Percentiles rank a stretch among this genome's conserved stretches.
Conservation (phyloP, 2,888 invertebrate genomes). For the Rhamphomyia laevipes region DNA sequence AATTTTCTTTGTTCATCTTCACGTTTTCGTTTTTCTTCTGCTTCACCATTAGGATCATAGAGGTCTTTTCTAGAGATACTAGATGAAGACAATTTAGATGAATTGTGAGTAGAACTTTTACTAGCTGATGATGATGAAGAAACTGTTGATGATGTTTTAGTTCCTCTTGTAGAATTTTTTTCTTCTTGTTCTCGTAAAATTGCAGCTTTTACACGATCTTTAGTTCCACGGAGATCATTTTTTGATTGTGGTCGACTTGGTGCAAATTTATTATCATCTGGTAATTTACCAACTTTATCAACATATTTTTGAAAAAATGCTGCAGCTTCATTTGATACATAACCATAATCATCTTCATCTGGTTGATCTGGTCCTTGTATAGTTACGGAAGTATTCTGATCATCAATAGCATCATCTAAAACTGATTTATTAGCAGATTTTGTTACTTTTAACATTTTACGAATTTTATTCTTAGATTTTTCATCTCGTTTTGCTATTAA, state of each 20-base stretch:
- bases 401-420: slow-evolving; percentile 67
- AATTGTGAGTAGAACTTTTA: slow-evolving; percentile 15
- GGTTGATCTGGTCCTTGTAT: slow-evolving; percentile 64
- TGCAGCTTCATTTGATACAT: slow-evolving; percentile 72
- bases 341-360: slow-evolving; percentile 86
- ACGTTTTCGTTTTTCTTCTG: slow-evolving; percentile 26
- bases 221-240: slow-evolving; percentile 42
- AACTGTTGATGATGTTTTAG: slow-evolving; percentile 12
- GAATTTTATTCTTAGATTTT: slow-evolving; percentile 61
- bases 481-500: slow-evolving; percentile 55
- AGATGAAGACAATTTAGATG: not conserved
- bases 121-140: slow-evolving; percentile 19
- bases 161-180: slow-evolving; percentile 45
- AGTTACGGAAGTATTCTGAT: slow-evolving; percentile 63
- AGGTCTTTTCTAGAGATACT: slow-evolving; percentile 18
- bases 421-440: slow-evolving; percentile 84
- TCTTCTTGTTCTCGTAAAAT: slow-evolving; percentile 59
- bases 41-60: slow-evolving; percentile 28
- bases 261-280: slow-evolving; percentile 60
- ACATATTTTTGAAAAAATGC: slow-evolving; percentile 75
- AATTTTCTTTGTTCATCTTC: slow-evolving; percentile 38
- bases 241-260: slow-evolving; percentile 35
- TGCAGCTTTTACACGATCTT: slow-evolving; percentile 67
- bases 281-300: slow-evolving; percentile 64
- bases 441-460: slow-evolving; percentile 70